Evolutionary conservation across 2,113 vertebrate genomes (phyloP), one percentile per base, ranked within the genome.

Genomic region (Otocyon megalotis): DNA sequence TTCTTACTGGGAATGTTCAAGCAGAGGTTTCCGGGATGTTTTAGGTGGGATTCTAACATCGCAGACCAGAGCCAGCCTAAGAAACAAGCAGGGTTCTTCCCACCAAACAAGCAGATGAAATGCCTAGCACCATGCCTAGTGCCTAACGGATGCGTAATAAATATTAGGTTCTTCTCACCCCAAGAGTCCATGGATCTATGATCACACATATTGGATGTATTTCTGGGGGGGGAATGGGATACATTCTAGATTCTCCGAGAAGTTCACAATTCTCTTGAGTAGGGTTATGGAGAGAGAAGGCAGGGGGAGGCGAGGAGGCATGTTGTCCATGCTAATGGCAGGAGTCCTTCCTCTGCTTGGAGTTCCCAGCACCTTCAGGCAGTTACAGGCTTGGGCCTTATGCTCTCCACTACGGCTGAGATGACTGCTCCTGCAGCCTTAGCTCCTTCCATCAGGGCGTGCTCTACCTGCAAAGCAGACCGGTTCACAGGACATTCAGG

Each of bases 401-500:
- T 93, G 80, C 93, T 94, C 1, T 86, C 96, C 76, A 97, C 58
- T 0, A 97, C 20, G 0, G 97, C 98, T 0, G 97, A 98, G 26
- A 96, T 58, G 8, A 98, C 54, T 0, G 58, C 95, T 0, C 94
- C 88, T 0, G 92, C 97, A 1, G 96, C 98, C 95, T 97, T 97
- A 0, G 37, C 94, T 0, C 97, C 98, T 48, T 98, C 58, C 90
- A 32, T 69, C 58, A 98, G 81, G 11, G 12, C 81, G 0, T 97
- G 97, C 71, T 98, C 98, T 3, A 97, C 98, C 98, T 98, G 96
- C 86, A 95, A 90, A 60, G 74, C 63, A 77, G 28, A 96, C 8
- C 6, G 1, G 72, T 56, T 24, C 50, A 35, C 4, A 1, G 54
- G 43, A 50, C 32, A 10, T 84, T 96, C 62, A 1, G 88, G 15